These are phyloP conservation scores for Aricia artaxerxes DNA, from an alignment of 2,888 invertebrate species.

Conservation along the genomic window DNA sequence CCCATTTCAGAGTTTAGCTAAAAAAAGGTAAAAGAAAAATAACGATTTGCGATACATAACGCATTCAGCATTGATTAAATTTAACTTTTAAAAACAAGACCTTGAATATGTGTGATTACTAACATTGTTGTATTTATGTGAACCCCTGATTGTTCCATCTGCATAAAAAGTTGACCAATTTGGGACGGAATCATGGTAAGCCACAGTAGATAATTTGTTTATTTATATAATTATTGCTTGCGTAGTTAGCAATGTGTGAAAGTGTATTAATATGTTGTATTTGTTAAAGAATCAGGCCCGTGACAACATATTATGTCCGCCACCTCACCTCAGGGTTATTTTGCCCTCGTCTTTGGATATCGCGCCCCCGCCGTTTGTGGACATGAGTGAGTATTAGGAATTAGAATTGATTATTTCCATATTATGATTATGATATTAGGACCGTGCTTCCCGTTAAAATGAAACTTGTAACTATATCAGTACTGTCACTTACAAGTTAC, in stretches of 20 bases:
- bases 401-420: background rate
- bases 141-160: background rate
- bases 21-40: background rate
- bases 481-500: background rate
- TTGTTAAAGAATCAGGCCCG: constrained; percentile 65
- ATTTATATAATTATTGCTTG: constrained; percentile 66
- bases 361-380: constrained; percentile 65
- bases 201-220: constrained; percentile 59
- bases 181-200: constrained; percentile 46
- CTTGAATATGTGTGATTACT: constrained; percentile 52
- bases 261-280: constrained; percentile 46
- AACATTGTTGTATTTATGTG: constrained; percentile 45
- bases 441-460: background rate
- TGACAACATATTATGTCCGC: constrained; percentile 60
- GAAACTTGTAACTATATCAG: background rate
- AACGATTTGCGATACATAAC: constrained; percentile 5
- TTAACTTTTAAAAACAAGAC: constrained; percentile 38
- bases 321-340: constrained; percentile 68
- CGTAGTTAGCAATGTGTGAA: constrained; percentile 55
- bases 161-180: constrained; percentile 32
- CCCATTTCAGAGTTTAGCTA: constrained; percentile 1
- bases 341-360: constrained; percentile 60
- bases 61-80: constrained; percentile 35
- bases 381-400: constrained; percentile 57
- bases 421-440: background rate